phyloP scores from a whole-genome alignment of 2,113 vertebrate genomes.

The Ginglymostoma cirratum region DNA sequence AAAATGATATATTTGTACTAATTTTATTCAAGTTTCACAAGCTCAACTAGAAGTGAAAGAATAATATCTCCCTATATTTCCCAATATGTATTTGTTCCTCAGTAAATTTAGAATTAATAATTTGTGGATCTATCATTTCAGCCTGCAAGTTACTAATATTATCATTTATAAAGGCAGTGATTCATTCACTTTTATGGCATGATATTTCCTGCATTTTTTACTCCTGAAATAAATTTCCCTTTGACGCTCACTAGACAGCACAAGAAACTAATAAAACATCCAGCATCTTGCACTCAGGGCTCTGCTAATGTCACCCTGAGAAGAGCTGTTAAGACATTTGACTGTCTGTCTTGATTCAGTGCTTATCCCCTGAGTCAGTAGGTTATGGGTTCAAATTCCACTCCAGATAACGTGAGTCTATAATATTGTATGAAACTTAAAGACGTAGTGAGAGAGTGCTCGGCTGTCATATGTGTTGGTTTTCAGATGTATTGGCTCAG shows the following conservation, averaged over 20 bases:
- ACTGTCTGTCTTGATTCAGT: neutral
- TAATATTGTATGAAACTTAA: neutral
- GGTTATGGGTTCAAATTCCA: neutral
- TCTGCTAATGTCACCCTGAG: neutral
- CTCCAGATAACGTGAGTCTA: neutral
- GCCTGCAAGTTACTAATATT: neutral
- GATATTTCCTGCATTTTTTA: neutral
- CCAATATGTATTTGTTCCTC: neutral
- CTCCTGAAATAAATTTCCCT: neutral
- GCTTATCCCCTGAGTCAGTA: neutral
- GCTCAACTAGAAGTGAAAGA: neutral
- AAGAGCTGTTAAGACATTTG: neutral
- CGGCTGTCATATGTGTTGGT: neutral
- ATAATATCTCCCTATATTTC: neutral
- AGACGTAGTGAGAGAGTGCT: neutral
- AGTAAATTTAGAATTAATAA: neutral
- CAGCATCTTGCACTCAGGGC: neutral
- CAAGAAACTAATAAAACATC: neutral
- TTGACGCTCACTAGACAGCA: neutral
- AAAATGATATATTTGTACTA: neutral
- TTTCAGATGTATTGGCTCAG: neutral
- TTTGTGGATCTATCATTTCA: neutral
- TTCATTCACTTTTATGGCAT: neutral
- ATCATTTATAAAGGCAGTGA: neutral
- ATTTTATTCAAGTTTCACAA: neutral